Evolutionary conservation across 2,797 vertebrate genomes (phyloP).

Genomic region (Thripadectes ignobilis): DNA sequence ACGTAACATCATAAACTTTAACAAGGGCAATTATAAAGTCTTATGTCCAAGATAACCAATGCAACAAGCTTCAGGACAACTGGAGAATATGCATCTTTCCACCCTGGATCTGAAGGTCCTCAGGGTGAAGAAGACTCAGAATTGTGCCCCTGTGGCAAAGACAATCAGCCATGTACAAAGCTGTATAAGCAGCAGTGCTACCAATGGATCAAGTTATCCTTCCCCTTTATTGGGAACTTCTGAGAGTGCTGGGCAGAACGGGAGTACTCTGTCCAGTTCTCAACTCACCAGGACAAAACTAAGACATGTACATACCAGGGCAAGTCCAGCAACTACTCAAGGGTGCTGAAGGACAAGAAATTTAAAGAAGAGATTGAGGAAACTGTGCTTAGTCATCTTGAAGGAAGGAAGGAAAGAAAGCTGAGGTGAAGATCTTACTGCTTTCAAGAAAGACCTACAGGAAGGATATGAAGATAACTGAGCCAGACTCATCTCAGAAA

Average conservation of each 20-base stretch:
- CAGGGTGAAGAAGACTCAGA: background rate
- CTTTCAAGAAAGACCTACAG: background rate
- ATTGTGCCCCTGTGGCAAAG: background rate
- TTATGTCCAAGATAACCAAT: background rate
- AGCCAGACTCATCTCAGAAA: background rate
- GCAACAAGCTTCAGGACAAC: background rate
- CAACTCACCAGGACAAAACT: background rate
- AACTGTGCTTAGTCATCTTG: background rate
- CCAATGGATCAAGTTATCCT: background rate
- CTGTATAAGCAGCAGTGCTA: background rate
- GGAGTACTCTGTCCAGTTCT: background rate
- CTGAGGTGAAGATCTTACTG: background rate
- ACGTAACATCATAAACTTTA: background rate
- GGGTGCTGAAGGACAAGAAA: background rate
- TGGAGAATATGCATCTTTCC: background rate
- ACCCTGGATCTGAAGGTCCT: background rate
- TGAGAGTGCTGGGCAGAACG: background rate
- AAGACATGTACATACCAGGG: background rate
- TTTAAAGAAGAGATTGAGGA: background rate
- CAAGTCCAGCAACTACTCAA: background rate
- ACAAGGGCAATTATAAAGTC: background rate
- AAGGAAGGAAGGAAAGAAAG: background rate
- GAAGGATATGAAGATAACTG: background rate
- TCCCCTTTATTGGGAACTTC: background rate
- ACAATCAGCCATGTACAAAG: rapidly evolving